phyloP scores from a whole-genome alignment of 2,113 vertebrate species.

The Bucco capensis region DNA sequence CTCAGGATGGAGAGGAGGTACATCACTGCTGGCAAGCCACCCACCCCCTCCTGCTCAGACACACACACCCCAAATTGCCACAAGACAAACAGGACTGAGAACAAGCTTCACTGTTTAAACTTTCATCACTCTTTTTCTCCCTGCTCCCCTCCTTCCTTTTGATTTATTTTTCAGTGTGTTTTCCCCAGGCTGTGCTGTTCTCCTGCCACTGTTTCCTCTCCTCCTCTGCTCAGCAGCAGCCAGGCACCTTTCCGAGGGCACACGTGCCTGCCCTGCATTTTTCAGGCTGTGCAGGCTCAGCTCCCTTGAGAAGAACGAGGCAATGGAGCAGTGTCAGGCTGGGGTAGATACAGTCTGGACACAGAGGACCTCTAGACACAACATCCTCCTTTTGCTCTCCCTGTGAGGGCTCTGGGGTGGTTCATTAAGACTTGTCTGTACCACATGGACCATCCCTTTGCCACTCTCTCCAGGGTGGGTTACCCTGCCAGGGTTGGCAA shows the following conservation, averaged over 20 bases:
- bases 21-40: background rate
- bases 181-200: slow-evolving; percentile 13
- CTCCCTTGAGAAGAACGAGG: background rate
- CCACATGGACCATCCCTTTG: rapidly evolving
- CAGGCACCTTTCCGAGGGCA: rapidly evolving
- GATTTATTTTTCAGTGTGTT: slow-evolving; percentile 59
- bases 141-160: slow-evolving; percentile 51
- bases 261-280: background rate
- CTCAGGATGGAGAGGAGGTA: background rate
- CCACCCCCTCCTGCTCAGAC: background rate
- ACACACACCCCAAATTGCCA: background rate
- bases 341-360: background rate
- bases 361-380: rapidly evolving
- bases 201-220: background rate
- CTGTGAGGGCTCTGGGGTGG: background rate
- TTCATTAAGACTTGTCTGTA: background rate
- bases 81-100: background rate
- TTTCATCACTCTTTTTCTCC: slow-evolving; percentile 58
- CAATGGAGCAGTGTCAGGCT: background rate
- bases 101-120: slow-evolving; percentile 50
- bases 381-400: background rate
- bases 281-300: background rate
- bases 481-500: background rate
- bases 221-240: background rate
- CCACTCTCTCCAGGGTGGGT: background rate